A percentile compares a stretch with the other conserved stretches of the same genome.
Conservation (phyloP, 1,140 invertebrate species). For the Drosophila biarmipes region DNA sequence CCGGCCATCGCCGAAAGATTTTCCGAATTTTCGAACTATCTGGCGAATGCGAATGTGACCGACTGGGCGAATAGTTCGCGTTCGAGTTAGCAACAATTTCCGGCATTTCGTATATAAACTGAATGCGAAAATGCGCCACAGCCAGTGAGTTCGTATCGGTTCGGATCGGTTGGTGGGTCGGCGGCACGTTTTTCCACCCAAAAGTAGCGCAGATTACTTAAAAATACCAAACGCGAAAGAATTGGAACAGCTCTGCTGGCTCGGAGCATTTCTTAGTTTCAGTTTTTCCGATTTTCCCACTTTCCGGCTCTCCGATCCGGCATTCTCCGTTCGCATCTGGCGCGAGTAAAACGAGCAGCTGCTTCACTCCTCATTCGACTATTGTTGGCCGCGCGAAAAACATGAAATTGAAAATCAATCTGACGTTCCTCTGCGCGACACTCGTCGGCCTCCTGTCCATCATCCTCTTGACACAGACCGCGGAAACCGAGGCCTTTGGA, state of each 20-base stretch:
- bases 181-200: slow-evolving; percentile 33
- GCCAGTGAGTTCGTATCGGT: slow-evolving; percentile 35
- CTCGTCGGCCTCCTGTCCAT: slow-evolving; percentile 68
- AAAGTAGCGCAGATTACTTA: slow-evolving; percentile 77
- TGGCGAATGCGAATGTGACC: slow-evolving; percentile 50
- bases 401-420: slow-evolving; percentile 78
- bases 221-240: slow-evolving; percentile 64
- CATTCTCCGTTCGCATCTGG: slow-evolving; percentile 32
- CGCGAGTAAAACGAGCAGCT: slow-evolving; percentile 13
- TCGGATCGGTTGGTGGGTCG: slow-evolving; percentile 8
- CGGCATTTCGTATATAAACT: slow-evolving; percentile 78
- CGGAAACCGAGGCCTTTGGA: slow-evolving; percentile 35
- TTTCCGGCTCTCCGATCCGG: slow-evolving; percentile 10
- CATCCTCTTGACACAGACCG: slow-evolving; percentile 68
- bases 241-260: slow-evolving; percentile 50
- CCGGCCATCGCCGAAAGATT: slow-evolving; percentile 54
- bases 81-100: slow-evolving; percentile 73
- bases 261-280: slow-evolving; percentile 16
- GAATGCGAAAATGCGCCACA: slow-evolving; percentile 57
- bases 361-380: slow-evolving; percentile 17
- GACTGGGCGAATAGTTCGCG: slow-evolving; percentile 20
- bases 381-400: slow-evolving; percentile 46
- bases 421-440: slow-evolving; percentile 57
- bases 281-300: slow-evolving; percentile 6
- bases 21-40: slow-evolving; percentile 46